Percentiles rank a stretch among this genome's conserved stretches.
Evolutionary conservation across 2,888 invertebrate genomes (phyloP).

Genomic region (Sarcophaga carnaria): DNA sequence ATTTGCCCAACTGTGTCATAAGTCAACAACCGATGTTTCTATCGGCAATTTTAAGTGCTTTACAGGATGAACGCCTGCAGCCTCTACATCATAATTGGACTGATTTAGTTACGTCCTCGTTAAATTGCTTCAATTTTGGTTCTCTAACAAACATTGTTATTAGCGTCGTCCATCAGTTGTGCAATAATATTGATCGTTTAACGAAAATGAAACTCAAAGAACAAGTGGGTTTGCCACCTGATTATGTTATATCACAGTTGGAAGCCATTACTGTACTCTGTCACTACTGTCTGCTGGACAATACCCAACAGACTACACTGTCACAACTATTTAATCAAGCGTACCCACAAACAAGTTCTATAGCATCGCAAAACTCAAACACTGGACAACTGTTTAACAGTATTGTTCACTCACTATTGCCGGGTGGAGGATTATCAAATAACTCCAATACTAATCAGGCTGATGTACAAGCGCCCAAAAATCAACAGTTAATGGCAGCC

Average conservation of each 20-base stretch:
- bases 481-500: conserved; percentile 83
- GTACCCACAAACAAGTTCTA: conserved; percentile 82
- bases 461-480: conserved; percentile 77
- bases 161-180: conserved; percentile 89
- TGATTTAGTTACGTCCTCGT: conserved; percentile 89
- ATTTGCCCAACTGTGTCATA: conserved; percentile 85
- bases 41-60: conserved; percentile 89
- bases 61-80: conserved; percentile 87
- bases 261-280: conserved; percentile 90
- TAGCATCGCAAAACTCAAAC: conserved; percentile 83
- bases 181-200: conserved; percentile 87
- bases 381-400: conserved; percentile 90
- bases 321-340: conserved; percentile 84
- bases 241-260: conserved; percentile 89
- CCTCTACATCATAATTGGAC: conserved; percentile 93
- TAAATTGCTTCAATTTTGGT: conserved; percentile 89
- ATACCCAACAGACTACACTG: conserved; percentile 84
- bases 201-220: conserved; percentile 80
- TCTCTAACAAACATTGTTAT: conserved; percentile 90
- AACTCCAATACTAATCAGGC: conserved; percentile 73
- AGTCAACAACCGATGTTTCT: conserved; percentile 93
- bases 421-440: conserved; percentile 79
- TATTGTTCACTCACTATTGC: conserved; percentile 90
- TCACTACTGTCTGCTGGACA: conserved; percentile 89
- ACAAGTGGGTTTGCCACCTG: conserved; percentile 84